Conservation (phyloP, 64 coral and sea anemone species). For the Dendronephthya gigantea region DNA sequence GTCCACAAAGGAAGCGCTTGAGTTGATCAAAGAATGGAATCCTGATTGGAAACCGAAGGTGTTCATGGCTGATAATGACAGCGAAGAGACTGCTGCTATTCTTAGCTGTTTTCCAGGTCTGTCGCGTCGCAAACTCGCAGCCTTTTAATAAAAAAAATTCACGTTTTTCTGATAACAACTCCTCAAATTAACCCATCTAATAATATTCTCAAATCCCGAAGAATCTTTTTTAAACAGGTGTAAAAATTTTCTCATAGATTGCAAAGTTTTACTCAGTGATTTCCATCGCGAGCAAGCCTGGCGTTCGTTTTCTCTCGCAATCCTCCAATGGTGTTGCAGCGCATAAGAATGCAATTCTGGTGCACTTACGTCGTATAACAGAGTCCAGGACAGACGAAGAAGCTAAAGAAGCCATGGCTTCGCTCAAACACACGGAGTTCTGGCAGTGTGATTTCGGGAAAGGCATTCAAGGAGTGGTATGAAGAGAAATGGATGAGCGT, state of each 20-base stretch:
- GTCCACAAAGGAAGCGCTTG: not conserved
- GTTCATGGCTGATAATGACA: slow-evolving; percentile 2
- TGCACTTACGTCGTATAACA: not conserved
- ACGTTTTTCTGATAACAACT: too few relatives aligned
- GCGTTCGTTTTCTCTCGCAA: not conserved
- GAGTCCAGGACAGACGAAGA: not conserved
- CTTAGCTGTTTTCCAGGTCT: not conserved
- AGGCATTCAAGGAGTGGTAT: not conserved
- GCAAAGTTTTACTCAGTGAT: not conserved
- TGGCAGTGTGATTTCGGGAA: not conserved
- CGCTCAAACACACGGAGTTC: not conserved
- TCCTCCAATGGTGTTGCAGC: not conserved
- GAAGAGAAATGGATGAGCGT: not conserved
- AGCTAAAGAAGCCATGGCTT: not conserved
- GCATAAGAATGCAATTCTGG: not conserved
- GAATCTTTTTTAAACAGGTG: not conserved
- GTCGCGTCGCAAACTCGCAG: not conserved
- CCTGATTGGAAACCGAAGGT: not conserved
- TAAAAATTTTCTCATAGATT: not conserved
- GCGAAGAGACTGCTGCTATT: not conserved
- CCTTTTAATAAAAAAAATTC: too few relatives aligned
- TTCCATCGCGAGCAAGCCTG: not conserved
- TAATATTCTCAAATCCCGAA: not conserved
- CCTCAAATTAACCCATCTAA: not conserved
- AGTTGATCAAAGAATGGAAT: not conserved